Base-by-base conservation (phyloP, 2,888 invertebrate species). In the Dolomedes plantarius region DNA sequence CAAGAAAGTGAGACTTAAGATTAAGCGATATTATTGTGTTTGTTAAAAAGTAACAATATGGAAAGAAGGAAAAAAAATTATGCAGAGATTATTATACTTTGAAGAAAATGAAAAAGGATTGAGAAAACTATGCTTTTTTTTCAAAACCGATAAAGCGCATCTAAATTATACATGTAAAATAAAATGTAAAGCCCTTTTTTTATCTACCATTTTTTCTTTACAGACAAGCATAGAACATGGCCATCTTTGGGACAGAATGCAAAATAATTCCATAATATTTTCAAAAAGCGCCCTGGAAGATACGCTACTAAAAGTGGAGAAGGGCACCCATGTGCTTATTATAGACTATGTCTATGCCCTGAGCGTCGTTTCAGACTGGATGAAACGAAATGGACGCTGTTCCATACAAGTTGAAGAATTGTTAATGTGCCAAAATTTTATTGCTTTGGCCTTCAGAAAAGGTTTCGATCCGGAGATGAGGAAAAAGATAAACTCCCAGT, bases 301-400 rank as follows among this genome's bases (percentile, higher is more conserved):
- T 1, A 73, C 50, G 16, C 9, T 80, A 50, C 5, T 32, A 3
- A 80, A 73, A 32, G 50, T 56, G 2, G 73, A 80, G 27, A 73
- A 73, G 36, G 73, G 73, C 6, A 80, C 80, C 11, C 80, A 80
- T 16, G 23, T 80, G 23, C 13, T 80, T 11, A 50, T 80, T 11
- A 27, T 80, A 2, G 80, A 80, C 31, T 80, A 80, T 39, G 50
- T 73, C 27, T 73, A 80, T 28, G 73, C 67, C 3, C 19, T 73
- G 32, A 32, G 28, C 9, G 73, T 80, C 0, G 80, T 67, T 0
- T 65, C 73, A 3, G 27, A 73, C 3, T 80, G 65, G 27, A 65
- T 73, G 1, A 50, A 73, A 31, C 73, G 16, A 13, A 65, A 46
- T 0, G 73, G 80, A 0, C 72, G 65, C 0, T 80, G 80, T 67